These are phyloP conservation scores for Gonioctena quinquepunctata DNA, from an alignment of 1,140 invertebrate species.

Conservation along the genomic window DNA sequence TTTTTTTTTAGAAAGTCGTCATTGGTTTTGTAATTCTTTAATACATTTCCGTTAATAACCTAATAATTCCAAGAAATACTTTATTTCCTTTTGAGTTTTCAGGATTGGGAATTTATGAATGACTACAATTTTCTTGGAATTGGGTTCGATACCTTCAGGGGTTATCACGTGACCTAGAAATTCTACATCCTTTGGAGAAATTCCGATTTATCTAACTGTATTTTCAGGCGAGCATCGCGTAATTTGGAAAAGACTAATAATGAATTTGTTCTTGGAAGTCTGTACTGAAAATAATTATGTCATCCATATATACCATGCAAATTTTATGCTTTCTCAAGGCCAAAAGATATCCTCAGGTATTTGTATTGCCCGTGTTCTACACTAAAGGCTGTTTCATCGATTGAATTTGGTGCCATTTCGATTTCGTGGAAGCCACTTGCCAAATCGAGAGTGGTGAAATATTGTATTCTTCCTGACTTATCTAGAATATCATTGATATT, in stretches of 20 bases:
- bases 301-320: constrained; percentile 52
- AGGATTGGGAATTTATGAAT: constrained; percentile 30
- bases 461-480: constrained; percentile 49
- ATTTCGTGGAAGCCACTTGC: constrained; percentile 54
- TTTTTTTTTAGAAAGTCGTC: constrained; percentile 24
- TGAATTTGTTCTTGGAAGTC: constrained; percentile 2
- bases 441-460: constrained; percentile 58
- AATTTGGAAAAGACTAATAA: neutral
- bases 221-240: neutral
- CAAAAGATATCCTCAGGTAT: constrained; percentile 31
- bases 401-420: constrained; percentile 46
- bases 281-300: constrained; percentile 37
- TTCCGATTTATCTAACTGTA: neutral
- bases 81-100: constrained; percentile 36
- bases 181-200: constrained; percentile 19
- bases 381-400: constrained; percentile 56
- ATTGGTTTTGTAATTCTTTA: constrained; percentile 30
- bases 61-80: constrained; percentile 22
- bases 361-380: constrained; percentile 45
- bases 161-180: constrained; percentile 40
- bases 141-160: constrained; percentile 30
- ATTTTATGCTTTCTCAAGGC: constrained; percentile 16
- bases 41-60: constrained; percentile 11
- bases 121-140: constrained; percentile 29
- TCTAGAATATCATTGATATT: constrained; percentile 58